Percentiles rank a stretch among this genome's conserved stretches.
Conservation (phyloP, 2,113 vertebrate species). For the Caretta caretta region DNA sequence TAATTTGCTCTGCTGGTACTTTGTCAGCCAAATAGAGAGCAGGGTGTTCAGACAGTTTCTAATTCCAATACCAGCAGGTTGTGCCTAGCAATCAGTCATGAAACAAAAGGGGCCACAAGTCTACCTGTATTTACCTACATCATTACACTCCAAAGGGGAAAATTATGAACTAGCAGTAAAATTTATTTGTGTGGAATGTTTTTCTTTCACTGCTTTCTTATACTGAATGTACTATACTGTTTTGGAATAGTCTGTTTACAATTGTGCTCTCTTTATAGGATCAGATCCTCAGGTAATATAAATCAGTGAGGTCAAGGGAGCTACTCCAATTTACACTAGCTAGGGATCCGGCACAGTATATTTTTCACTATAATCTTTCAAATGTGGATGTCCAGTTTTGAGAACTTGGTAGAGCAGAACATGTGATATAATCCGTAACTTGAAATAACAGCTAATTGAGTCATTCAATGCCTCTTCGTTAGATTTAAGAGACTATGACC, state of each 20-base stretch:
- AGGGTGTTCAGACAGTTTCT: constrained; percentile 49
- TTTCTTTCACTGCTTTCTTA: not conserved
- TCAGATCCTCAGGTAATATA: not conserved
- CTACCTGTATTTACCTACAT: constrained; percentile 3
- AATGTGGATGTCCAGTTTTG: not conserved
- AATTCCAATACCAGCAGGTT: constrained; percentile 70
- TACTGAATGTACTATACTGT: not conserved
- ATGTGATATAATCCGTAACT: not conserved
- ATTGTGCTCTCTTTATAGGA: not conserved
- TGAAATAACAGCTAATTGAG: not conserved
- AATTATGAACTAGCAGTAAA: not conserved
- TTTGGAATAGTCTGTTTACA: not conserved
- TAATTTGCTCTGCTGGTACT: constrained; percentile 69
- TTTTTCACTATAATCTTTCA: not conserved
- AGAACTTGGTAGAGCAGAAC: not conserved
- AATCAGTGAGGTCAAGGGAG: not conserved
- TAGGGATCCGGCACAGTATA: not conserved
- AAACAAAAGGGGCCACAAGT: not conserved
- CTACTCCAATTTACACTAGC: not conserved
- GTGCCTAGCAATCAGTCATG: constrained; percentile 33
- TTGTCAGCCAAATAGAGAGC: constrained; percentile 58
- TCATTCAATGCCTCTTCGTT: not conserved
- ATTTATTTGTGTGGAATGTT: not conserved
- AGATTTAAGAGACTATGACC: not conserved
- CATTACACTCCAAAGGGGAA: not conserved